Percentiles rank a stretch among this genome's conserved stretches.
These are phyloP conservation scores for Rhyacophila brunnea DNA, from an alignment of 1,140 invertebrate genomes.

Conservation along the genomic window DNA sequence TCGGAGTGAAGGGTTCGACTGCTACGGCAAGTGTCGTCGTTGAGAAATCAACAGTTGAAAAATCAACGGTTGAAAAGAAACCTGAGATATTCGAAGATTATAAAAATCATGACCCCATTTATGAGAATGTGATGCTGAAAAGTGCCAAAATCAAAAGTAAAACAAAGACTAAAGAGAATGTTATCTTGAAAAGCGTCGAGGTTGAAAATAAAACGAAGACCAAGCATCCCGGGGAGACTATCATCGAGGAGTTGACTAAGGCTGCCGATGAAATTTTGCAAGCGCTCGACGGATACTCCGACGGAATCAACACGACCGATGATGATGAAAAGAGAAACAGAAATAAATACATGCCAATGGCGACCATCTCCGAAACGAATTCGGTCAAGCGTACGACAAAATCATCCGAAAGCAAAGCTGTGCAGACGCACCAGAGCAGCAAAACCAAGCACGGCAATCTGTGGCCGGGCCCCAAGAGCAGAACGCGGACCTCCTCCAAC, in stretches of 20 bases:
- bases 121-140: slow-evolving; percentile 20
- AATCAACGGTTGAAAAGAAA: slow-evolving; percentile 3
- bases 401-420: slow-evolving; percentile 29
- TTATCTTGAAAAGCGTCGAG: background rate
- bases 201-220: slow-evolving; percentile 8
- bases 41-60: background rate
- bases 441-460: slow-evolving; percentile 17
- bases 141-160: background rate
- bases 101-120: slow-evolving; percentile 14
- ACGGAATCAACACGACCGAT: slow-evolving; percentile 46
- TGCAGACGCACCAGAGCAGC: slow-evolving; percentile 18
- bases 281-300: slow-evolving; percentile 55
- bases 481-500: slow-evolving; percentile 41
- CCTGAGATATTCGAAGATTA: background rate
- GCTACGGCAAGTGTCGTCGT: background rate
- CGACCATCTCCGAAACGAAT: slow-evolving; percentile 50
- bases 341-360: slow-evolving; percentile 33
- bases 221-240: slow-evolving; percentile 38
- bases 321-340: slow-evolving; percentile 18
- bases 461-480: slow-evolving; percentile 24
- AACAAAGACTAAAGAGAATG: slow-evolving; percentile 20
- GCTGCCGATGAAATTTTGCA: slow-evolving; percentile 55
- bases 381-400: slow-evolving; percentile 40
- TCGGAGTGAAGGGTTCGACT: slow-evolving; percentile 40
- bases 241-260: slow-evolving; percentile 54